These are phyloP conservation scores for Eledona agricola DNA, from an alignment of 2,888 invertebrate species.

Conservation along the genomic window DNA sequence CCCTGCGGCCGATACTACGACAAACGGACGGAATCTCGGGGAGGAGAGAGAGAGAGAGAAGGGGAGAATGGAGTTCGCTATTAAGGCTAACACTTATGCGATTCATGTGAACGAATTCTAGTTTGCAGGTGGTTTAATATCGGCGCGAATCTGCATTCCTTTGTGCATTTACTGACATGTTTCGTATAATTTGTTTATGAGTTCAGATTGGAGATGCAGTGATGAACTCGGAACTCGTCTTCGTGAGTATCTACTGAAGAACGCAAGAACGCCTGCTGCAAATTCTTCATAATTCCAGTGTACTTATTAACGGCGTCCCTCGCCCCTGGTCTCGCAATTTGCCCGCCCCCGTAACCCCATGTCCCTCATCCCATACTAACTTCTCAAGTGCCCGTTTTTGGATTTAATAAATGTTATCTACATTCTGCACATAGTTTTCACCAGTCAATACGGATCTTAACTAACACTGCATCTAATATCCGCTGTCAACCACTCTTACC, in stretches of 20 bases:
- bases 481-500: slow-evolving; percentile 7
- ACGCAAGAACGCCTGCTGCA: slow-evolving; percentile 46
- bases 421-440: slow-evolving; percentile 54
- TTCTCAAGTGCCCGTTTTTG: slow-evolving; percentile 51
- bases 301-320: slow-evolving; percentile 50
- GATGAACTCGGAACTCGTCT: slow-evolving; percentile 44
- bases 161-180: slow-evolving; percentile 32
- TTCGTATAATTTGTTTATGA: slow-evolving; percentile 36
- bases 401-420: slow-evolving; percentile 54
- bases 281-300: slow-evolving; percentile 53
- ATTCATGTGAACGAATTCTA: slow-evolving; percentile 29
- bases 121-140: slow-evolving; percentile 33
- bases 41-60: slow-evolving; percentile 30
- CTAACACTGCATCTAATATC: slow-evolving; percentile 12
- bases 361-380: slow-evolving; percentile 40
- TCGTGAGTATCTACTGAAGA: slow-evolving; percentile 44
- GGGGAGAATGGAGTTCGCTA: too few relatives aligned
- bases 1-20: slow-evolving; percentile 44
- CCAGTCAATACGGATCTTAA: slow-evolving; percentile 48
- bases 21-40: slow-evolving; percentile 32
- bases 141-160: slow-evolving; percentile 32
- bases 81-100: slow-evolving; percentile 29
- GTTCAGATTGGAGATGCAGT: slow-evolving; percentile 40
- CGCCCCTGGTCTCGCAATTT: slow-evolving; percentile 31
- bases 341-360: slow-evolving; percentile 29